Evolutionary conservation across 23 tunicate genomes (phyloP).

Genomic region (Diplosoma virens): DNA sequence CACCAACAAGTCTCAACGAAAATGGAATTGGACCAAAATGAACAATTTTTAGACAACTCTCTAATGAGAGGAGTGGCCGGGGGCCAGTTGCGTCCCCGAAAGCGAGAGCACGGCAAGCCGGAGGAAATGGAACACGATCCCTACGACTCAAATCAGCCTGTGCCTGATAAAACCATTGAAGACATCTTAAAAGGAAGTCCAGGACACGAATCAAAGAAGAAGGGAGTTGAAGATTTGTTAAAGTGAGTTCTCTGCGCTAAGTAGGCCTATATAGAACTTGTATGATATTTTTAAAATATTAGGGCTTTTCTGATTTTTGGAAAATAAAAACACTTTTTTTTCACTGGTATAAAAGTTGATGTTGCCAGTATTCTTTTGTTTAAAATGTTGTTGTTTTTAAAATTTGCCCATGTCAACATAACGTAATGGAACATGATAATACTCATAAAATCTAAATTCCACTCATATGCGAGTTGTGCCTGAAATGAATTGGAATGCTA

Average conservation of each 20-base stretch:
- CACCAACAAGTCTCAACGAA: slow-evolving; percentile 12
- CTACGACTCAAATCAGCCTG: slow-evolving; percentile 28
- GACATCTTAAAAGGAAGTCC: slow-evolving; percentile 79
- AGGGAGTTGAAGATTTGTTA: slow-evolving; percentile 45
- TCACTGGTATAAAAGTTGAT: too few relatives aligned
- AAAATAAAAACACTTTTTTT: too few relatives aligned
- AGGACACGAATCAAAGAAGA: slow-evolving; percentile 62
- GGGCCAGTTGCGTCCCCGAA: background rate
- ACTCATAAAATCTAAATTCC: too few relatives aligned
- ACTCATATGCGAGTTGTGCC: too few relatives aligned
- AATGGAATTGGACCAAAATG: slow-evolving; percentile 26
- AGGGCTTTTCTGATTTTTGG: too few relatives aligned
- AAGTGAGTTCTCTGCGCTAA: slow-evolving; percentile 29
- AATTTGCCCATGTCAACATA: too few relatives aligned
- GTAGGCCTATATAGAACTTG: too few relatives aligned
- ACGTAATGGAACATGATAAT: too few relatives aligned
- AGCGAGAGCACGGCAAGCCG: slow-evolving; percentile 19
- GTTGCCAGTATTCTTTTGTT: too few relatives aligned
- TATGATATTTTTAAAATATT: too few relatives aligned
- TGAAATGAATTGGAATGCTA: too few relatives aligned
- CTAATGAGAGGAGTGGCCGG: background rate
- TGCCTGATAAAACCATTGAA: slow-evolving; percentile 65
- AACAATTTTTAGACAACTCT: background rate
- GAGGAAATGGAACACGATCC: slow-evolving; percentile 41
- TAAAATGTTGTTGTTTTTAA: too few relatives aligned